Conservation (phyloP, 1,140 invertebrate genomes). For the Drosophila melanica region DNA sequence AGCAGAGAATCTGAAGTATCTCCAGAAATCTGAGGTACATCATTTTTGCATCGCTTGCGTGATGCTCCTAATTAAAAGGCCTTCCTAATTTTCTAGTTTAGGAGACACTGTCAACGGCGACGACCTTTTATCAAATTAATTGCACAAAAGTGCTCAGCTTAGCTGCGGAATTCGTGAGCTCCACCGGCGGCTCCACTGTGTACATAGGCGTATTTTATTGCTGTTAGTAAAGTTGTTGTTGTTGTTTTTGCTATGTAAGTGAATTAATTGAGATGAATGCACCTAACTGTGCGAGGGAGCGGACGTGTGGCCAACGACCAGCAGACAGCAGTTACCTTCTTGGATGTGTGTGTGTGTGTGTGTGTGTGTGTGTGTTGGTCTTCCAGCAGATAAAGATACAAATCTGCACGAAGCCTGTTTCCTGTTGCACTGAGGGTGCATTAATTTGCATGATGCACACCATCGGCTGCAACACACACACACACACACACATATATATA, state of each 20-base stretch:
- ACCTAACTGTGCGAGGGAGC: slow-evolving; percentile 59
- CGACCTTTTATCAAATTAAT: slow-evolving; percentile 41
- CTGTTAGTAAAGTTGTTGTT: slow-evolving; percentile 6
- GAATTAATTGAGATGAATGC: slow-evolving; percentile 81
- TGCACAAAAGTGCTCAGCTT: slow-evolving; percentile 31
- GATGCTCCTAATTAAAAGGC: slow-evolving; percentile 42
- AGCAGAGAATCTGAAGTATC: neutral
- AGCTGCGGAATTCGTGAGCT: slow-evolving; percentile 27
- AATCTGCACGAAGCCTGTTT: slow-evolving; percentile 81
- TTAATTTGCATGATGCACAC: slow-evolving; percentile 81
- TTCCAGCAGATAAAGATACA: slow-evolving; percentile 76
- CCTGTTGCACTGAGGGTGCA: slow-evolving; percentile 80
- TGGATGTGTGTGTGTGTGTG: too few species aligned
- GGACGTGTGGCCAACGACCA: slow-evolving; percentile 20
- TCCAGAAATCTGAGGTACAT: slow-evolving; percentile 16
- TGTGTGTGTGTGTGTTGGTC: too few species aligned
- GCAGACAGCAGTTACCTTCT: slow-evolving; percentile 59
- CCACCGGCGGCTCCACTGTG: slow-evolving; percentile 5
- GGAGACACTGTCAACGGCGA: slow-evolving; percentile 11
- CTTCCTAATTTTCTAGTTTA: slow-evolving; percentile 43
- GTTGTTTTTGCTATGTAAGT: slow-evolving; percentile 50
- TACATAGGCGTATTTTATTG: slow-evolving; percentile 25
- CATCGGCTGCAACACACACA: slow-evolving; percentile 35
- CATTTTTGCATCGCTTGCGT: slow-evolving; percentile 36
- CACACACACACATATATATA: neutral